Conservation (phyloP, 2,113 vertebrate genomes). For the Protomyctophum bolini region DNA sequence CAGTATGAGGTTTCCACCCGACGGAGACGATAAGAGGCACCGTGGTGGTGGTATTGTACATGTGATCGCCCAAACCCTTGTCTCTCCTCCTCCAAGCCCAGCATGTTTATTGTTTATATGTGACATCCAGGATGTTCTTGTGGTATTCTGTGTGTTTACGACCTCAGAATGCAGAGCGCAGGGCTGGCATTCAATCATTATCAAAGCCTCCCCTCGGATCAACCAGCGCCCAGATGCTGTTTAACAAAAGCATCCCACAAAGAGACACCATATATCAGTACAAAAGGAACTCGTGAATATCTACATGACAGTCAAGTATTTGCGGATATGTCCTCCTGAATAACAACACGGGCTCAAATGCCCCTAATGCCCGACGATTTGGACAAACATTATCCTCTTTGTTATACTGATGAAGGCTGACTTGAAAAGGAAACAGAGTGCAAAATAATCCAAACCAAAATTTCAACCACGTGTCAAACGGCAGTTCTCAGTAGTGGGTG, state of each 20-base stretch:
- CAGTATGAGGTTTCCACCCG: too few species aligned
- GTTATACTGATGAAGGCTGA: background rate
- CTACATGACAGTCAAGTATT: constrained; percentile 5
- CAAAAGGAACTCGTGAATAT: constrained; percentile 6
- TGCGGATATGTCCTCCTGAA: constrained; percentile 5
- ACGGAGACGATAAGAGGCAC: constrained; percentile 6
- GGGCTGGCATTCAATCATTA: constrained; percentile 38
- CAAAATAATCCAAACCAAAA: constrained; percentile 14
- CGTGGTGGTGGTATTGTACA: constrained; percentile 2
- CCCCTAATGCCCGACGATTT: background rate
- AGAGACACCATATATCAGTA: constrained; percentile 11
- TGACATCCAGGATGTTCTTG: constrained; percentile 27
- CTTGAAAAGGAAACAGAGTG: constrained; percentile 13
- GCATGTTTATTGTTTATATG: constrained; percentile 36
- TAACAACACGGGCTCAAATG: constrained; percentile 13
- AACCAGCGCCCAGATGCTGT: constrained; percentile 15
- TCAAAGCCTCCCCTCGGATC: constrained; percentile 18
- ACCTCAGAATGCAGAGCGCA: constrained; percentile 24
- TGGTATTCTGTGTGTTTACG: constrained; percentile 42
- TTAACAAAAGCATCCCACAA: constrained; percentile 12
- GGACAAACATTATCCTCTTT: background rate
- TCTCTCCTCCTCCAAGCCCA: background rate
- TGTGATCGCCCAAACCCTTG: background rate
- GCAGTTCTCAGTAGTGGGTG: constrained; percentile 4
- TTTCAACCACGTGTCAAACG: background rate